phyloP scores from a whole-genome alignment of 2,113 vertebrate genomes.

The Esox niger region DNA sequence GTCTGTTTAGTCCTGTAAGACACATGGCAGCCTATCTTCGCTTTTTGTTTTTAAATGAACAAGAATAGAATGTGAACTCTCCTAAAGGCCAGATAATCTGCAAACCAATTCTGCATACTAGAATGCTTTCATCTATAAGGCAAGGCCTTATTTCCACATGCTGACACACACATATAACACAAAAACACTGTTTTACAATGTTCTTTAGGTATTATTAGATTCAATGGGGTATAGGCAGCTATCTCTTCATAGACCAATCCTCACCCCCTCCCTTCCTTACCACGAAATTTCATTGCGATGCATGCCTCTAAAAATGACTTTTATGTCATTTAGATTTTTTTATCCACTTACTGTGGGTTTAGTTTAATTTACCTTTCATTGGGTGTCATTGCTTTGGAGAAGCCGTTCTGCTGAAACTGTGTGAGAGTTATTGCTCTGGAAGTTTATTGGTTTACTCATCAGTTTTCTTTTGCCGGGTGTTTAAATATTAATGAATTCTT shows the following conservation, averaged over 20 bases:
- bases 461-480: neutral
- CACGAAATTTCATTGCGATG: neutral
- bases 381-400: slow-evolving; percentile 35
- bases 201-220: slow-evolving; percentile 56
- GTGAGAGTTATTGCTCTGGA: slow-evolving; percentile 21
- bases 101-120: slow-evolving; percentile 15
- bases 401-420: slow-evolving; percentile 13
- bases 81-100: slow-evolving; percentile 7
- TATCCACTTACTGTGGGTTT: slow-evolving; percentile 10
- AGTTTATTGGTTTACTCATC: slow-evolving; percentile 6
- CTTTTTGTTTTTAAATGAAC: slow-evolving; percentile 13
- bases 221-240: slow-evolving; percentile 9
- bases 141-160: slow-evolving; percentile 27
- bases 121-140: slow-evolving; percentile 24
- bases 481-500: slow-evolving; percentile 24
- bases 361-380: slow-evolving; percentile 25
- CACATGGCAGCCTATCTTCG: slow-evolving; percentile 7
- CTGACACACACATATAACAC: slow-evolving; percentile 36
- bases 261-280: neutral
- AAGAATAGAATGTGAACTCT: slow-evolving; percentile 12
- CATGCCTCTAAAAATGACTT: slow-evolving; percentile 18
- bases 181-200: slow-evolving; percentile 41
- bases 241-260: slow-evolving; percentile 31
- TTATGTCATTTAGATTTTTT: slow-evolving; percentile 1
- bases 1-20: slow-evolving; percentile 9